Base-by-base conservation (phyloP, 2,888 invertebrate genomes). In the Drosophila pseudotalamancana region DNA sequence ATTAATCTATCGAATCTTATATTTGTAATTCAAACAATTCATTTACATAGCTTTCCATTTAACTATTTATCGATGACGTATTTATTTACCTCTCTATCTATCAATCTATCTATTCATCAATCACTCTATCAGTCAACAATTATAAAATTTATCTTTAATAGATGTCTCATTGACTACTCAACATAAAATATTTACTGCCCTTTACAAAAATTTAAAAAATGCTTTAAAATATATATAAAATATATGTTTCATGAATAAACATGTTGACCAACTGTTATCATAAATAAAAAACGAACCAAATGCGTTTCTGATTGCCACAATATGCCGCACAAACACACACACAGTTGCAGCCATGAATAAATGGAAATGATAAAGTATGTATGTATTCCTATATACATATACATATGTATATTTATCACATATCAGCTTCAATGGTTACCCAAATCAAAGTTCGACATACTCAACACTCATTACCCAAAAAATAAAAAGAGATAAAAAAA, bases 381-480 rank as follows among this genome's bases (percentile, higher is more conserved):
- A n/a, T n/a, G n/a, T n/a, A n/a, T 4, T 27, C 8, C 4, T 8
- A 6, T 8, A 29, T 9, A 27, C 19, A 55, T 9, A 1, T 4
- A 11, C 19, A 14, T 43, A n/a, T 43, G 14, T 14, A 16, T 11
- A 18, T 16, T 21, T 12, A 63, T 6, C 16, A 11, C 45, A 32
- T 14, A 8, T 9, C 31, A 46, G 14, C 25, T 8, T 14, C 4
- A 46, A 35, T 14, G 18, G 43, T 3, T 2, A 12, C 2, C 12
- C 32, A 65, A 71, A 46, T 61, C 54, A 61, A 55, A 51, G 29
- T 43, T 59, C 53, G 72, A 25, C 62, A 62, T 40, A 72, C 40
- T 59, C 23, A 11, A 35, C 39, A 23, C 43, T 49, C 57, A 67
- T 67, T 49, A 59, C 14, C 16, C 16, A 19, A 54, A 49, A 45